Evolutionary conservation across 2,888 invertebrate species (phyloP), one percentile per base, ranked within the genome.

Genomic region (Rhagonycha lutea): DNA sequence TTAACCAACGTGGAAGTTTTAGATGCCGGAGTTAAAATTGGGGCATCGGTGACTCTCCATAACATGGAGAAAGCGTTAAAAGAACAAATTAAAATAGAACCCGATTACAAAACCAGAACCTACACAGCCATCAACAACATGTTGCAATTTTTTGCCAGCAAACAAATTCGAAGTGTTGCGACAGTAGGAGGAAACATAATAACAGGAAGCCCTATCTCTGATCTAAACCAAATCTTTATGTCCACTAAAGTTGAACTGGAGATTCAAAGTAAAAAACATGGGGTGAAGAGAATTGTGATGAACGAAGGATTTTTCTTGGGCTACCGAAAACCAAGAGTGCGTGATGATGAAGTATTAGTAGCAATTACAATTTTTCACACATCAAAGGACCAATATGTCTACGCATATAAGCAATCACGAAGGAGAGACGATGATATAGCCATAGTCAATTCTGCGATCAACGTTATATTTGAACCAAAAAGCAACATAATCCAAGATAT

Each of bases 381-480:
- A 0, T 85, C 85, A 29, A 83, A 90, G 83, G 89, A 91, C 83
- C 94, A 96, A 88, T 94, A 92, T 88, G 93, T 96, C 83, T 91
- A 93, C 83, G 95, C 95, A 0, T 97, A 94, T 85, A 98, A 98
- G 86, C 98, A 98, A 90, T 94, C 98, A 0, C 93, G 94, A 83
- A 89, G 98, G 77, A 90, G 95, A 72, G 98, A 98, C 82, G 98
- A 98, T 86, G 98, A 98, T 86, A 98, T 98, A 81, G 96, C 98
- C 4, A 97, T 98, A 81, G 98, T 98, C 0, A 98, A 97, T 84
- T 93, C 94, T 74, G 94, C 95, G 0, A 90, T 97, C 80, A 93
- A 93, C 84, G 91, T 97, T 0, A 87, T 85, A 69, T 92, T 97
- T 78, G 86, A 92, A 82, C 85, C 89, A 5, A 84, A 87, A 61